Conservation (phyloP, 64 coral and sea anemone species). For the Cladopsammia gracilis region DNA sequence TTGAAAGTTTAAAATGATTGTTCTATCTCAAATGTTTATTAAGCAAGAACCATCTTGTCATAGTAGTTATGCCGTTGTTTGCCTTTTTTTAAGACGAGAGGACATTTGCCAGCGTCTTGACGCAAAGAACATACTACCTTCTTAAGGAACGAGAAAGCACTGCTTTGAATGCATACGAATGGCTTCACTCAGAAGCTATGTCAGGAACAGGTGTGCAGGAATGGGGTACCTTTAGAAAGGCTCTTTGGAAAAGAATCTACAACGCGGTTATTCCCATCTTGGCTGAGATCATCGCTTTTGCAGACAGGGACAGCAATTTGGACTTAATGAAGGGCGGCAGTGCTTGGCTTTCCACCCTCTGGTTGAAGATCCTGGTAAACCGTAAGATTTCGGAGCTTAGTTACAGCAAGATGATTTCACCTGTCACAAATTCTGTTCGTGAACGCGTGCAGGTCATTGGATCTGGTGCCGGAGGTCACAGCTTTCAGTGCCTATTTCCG, state of each 20-base stretch:
- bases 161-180: conserved; percentile 27
- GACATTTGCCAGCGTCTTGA: conserved; percentile 35
- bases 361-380: conserved; percentile 36
- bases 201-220: conserved; percentile 87
- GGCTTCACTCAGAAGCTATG: conserved; percentile 73
- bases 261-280: conserved; percentile 69
- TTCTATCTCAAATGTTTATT: no score
- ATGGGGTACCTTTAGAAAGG: conserved; percentile 80
- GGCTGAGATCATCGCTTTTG: conserved; percentile 73
- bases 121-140: conserved; percentile 44
- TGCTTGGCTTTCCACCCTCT: conserved; percentile 22
- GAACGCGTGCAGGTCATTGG: conserved; percentile 50
- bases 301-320: conserved; percentile 82
- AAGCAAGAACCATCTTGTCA: background rate
- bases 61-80: background rate
- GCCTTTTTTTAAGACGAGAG: conserved; percentile 15
- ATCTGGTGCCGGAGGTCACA: conserved; percentile 72
- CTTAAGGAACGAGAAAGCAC: conserved; percentile 62
- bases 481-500: conserved; percentile 74
- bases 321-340: conserved; percentile 32
- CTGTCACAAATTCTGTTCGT: conserved; percentile 48
- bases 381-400: conserved; percentile 56
- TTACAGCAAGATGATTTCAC: conserved; percentile 55
- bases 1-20: background rate
- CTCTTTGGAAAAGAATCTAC: conserved; percentile 69